These are phyloP conservation scores for Streblospio benedicti DNA, from an alignment of 1,140 invertebrate genomes.

Conservation along the genomic window DNA sequence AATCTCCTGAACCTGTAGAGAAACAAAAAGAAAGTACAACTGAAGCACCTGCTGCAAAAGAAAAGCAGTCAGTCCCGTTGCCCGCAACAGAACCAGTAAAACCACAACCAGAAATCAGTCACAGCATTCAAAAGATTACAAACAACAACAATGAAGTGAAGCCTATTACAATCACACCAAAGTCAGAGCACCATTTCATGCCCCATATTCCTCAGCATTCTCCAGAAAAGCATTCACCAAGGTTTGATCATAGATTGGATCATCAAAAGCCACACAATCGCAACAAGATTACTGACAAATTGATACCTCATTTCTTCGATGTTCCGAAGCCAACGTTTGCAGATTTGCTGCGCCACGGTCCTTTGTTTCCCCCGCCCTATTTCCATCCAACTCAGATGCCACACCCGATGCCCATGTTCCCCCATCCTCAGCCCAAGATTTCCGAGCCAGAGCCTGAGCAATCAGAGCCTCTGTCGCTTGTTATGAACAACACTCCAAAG, in stretches of 20 bases:
- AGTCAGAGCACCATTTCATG: no score
- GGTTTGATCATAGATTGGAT: no score
- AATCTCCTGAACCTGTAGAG: no score
- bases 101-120: no score
- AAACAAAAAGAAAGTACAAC: slow-evolving; percentile 60
- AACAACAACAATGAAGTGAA: no score
- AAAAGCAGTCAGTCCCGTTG: slow-evolving; percentile 44
- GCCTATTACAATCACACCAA: no score
- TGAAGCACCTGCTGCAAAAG: not conserved
- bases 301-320: slow-evolving; percentile 8
- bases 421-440: slow-evolving; percentile 56
- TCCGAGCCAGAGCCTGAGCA: slow-evolving; percentile 68
- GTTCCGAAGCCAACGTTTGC: not conserved
- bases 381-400: slow-evolving; percentile 43
- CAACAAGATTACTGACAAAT: slow-evolving; percentile 61
- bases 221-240: no score
- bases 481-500: slow-evolving; percentile 72
- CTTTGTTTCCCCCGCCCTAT: slow-evolving; percentile 29
- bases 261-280: no score
- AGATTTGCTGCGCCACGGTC: slow-evolving; percentile 8
- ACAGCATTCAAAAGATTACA: no score
- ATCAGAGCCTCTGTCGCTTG: slow-evolving; percentile 82
- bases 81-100: slow-evolving; percentile 45
- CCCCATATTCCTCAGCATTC: no score
- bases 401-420: slow-evolving; percentile 62